These are phyloP conservation scores for Sinocyclocheilus anshuiensis DNA, from an alignment of 2,113 vertebrate genomes.

Conservation along the genomic window DNA sequence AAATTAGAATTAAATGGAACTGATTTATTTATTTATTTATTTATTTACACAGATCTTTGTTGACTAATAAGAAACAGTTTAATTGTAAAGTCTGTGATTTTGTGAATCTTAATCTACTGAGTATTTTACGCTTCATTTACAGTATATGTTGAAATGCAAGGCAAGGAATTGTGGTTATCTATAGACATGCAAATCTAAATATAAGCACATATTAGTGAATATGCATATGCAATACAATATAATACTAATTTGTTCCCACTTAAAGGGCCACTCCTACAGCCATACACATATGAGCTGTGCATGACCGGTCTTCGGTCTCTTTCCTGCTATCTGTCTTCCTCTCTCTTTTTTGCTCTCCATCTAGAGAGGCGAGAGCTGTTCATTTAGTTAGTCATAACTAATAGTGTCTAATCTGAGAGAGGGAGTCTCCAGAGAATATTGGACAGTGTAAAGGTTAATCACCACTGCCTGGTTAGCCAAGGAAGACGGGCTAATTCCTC, in stretches of 20 bases:
- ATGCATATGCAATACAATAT: slow-evolving; percentile 21
- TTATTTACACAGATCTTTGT: slow-evolving; percentile 53
- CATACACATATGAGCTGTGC: slow-evolving; percentile 52
- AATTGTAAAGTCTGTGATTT: slow-evolving; percentile 34
- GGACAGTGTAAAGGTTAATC: slow-evolving; percentile 99
- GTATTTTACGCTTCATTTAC: background rate
- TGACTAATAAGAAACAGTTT: slow-evolving; percentile 58
- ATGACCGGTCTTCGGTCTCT: slow-evolving; percentile 53
- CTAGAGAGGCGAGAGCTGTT: slow-evolving; percentile 88
- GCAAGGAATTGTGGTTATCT: slow-evolving; percentile 35
- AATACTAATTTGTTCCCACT: slow-evolving; percentile 72
- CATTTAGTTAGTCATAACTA: slow-evolving; percentile 99
- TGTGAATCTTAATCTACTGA: background rate
- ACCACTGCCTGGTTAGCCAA: slow-evolving; percentile 98
- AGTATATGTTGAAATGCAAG: slow-evolving; percentile 4
- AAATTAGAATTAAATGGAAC: slow-evolving; percentile 50
- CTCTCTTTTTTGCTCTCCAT: slow-evolving; percentile 82
- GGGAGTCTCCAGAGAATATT: slow-evolving; percentile 99
- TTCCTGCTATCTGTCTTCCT: slow-evolving; percentile 50
- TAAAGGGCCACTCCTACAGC: slow-evolving; percentile 71
- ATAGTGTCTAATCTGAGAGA: slow-evolving; percentile 99
- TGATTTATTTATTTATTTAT: slow-evolving; percentile 41
- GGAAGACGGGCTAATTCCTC: slow-evolving; percentile 99
- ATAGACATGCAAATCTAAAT: slow-evolving; percentile 21
- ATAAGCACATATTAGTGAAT: slow-evolving; percentile 8